phyloP scores from a whole-genome alignment of 2,888 invertebrate species.

The Sialis fuliginosa region DNA sequence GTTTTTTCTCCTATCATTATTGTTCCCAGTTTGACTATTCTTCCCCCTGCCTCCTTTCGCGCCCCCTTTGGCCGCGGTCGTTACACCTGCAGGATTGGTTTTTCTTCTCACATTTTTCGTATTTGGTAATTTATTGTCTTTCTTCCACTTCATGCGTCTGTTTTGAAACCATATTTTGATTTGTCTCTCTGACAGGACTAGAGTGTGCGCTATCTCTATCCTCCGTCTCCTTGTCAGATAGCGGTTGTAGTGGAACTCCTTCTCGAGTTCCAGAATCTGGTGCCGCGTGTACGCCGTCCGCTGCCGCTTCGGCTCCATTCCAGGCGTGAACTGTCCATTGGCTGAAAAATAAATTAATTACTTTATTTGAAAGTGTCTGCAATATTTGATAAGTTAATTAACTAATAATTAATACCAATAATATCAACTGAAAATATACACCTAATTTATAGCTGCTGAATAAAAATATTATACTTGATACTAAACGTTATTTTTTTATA shows the following conservation, averaged over 20 bases:
- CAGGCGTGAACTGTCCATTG: constrained; percentile 73
- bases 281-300: constrained; percentile 95
- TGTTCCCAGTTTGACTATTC: constrained; percentile 25
- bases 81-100: constrained; percentile 55
- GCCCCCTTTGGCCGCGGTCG: constrained; percentile 30
- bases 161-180: constrained; percentile 84
- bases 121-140: constrained; percentile 76
- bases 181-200: constrained; percentile 81
- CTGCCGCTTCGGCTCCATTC: constrained; percentile 91
- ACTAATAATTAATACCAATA: too few species aligned
- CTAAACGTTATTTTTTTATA: too few species aligned
- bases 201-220: constrained; percentile 93
- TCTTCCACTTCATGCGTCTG: constrained; percentile 73
- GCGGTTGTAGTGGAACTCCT: constrained; percentile 95
- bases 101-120: constrained; percentile 59
- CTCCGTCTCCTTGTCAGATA: constrained; percentile 87
- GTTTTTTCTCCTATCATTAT: constrained; percentile 50
- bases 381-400: too few species aligned
- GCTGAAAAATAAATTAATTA: constrained; percentile 33
- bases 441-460: too few species aligned
- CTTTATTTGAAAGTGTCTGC: too few species aligned
- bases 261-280: constrained; percentile 93
- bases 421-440: too few species aligned
- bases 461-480: too few species aligned
- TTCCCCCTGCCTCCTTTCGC: constrained; percentile 17